Evolutionary conservation across 1,140 invertebrate genomes (phyloP).

Genomic region (Melitaea cinxia): DNA sequence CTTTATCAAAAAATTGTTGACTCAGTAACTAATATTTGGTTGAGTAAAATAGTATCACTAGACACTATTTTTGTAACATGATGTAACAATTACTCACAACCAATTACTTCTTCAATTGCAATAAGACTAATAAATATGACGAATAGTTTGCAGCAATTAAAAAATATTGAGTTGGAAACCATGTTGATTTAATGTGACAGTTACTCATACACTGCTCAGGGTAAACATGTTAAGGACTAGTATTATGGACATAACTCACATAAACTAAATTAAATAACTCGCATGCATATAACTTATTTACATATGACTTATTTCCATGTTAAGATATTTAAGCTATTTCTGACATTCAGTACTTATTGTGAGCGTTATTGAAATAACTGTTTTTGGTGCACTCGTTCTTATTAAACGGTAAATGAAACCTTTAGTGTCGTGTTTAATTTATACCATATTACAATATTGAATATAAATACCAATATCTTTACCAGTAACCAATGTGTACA

Average conservation of each 20-base stretch:
- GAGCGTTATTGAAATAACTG: slow-evolving; percentile 36
- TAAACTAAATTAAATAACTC: neutral
- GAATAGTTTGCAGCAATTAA: slow-evolving; percentile 1
- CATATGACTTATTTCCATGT: neutral
- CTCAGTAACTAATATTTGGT: neutral
- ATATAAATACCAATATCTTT: slow-evolving; percentile 27
- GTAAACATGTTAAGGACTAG: slow-evolving; percentile 8
- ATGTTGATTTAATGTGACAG: slow-evolving; percentile 5
- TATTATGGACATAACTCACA: slow-evolving; percentile 1
- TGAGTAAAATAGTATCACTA: neutral
- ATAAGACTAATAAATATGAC: no score
- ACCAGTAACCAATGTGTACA: slow-evolving; percentile 14
- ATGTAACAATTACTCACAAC: neutral
- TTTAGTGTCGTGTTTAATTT: slow-evolving; percentile 54
- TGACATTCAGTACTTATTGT: slow-evolving; percentile 12
- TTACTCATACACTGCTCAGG: slow-evolving; percentile 13
- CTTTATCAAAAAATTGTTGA: neutral
- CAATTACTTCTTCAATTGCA: neutral
- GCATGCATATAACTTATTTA: neutral
- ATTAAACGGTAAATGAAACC: slow-evolving; percentile 63
- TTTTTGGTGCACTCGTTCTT: slow-evolving; percentile 48
- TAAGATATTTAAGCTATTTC: slow-evolving; percentile 1
- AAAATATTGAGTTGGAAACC: neutral
- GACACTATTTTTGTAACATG: neutral
- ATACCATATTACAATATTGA: slow-evolving; percentile 41